phyloP scores from a whole-genome alignment of 1,140 invertebrate genomes.

The Bombus impatiens region DNA sequence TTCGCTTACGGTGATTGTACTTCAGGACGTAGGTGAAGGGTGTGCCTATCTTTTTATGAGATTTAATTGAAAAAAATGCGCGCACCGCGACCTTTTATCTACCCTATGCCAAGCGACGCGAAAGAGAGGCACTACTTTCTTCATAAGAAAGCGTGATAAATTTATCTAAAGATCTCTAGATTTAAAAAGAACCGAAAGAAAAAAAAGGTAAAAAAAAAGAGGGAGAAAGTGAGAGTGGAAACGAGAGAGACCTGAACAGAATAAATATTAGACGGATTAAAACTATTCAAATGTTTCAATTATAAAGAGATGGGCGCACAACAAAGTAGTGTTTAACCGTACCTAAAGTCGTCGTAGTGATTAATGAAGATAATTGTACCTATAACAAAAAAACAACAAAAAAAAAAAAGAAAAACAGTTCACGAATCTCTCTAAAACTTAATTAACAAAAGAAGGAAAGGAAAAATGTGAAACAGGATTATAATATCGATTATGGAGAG shows the following conservation, averaged over 20 bases:
- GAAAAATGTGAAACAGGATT: constrained; percentile 6
- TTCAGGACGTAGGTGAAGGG: constrained; percentile 77
- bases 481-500: constrained; percentile 34
- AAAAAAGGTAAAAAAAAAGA: not conserved
- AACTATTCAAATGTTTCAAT: constrained; percentile 49
- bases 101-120: constrained; percentile 14
- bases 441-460: constrained; percentile 19
- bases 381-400: constrained; percentile 52
- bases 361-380: constrained; percentile 71
- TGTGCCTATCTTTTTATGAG: constrained; percentile 75
- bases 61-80: constrained; percentile 24
- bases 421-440: constrained; percentile 60
- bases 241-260: constrained; percentile 50
- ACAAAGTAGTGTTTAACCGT: constrained; percentile 72
- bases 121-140: constrained; percentile 33
- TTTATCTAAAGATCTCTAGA: constrained; percentile 50
- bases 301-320: constrained; percentile 75
- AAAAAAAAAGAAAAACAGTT: constrained; percentile 53
- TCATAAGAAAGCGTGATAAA: constrained; percentile 37
- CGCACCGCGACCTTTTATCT: constrained; percentile 10
- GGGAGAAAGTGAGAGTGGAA: not conserved
- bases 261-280: constrained; percentile 29
- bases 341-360: constrained; percentile 73
- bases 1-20: constrained; percentile 81
- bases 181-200: constrained; percentile 32